Evolutionary conservation across 1,140 invertebrate species (phyloP).

Genomic region (Arion vulgaris): DNA sequence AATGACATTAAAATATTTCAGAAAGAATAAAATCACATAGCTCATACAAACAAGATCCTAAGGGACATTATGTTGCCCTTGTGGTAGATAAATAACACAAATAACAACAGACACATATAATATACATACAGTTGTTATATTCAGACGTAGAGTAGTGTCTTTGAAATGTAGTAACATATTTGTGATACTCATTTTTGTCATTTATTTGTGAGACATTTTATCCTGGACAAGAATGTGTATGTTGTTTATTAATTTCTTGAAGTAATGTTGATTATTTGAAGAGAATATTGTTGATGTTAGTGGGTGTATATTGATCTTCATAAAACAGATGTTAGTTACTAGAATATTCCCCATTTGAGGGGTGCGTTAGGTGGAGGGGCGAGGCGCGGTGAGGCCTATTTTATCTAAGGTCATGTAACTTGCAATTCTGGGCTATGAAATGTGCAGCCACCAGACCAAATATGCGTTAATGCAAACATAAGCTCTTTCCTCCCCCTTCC

Average conservation of each 20-base stretch:
- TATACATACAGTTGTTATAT: no score
- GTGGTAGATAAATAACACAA: no score
- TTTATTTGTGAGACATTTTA: neutral
- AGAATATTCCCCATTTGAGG: neutral
- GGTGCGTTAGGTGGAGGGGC: neutral
- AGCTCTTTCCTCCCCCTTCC: slow-evolving; percentile 12
- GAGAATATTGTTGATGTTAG: neutral
- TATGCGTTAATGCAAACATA: slow-evolving; percentile 16
- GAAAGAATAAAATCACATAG: no score
- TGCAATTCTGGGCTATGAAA: neutral
- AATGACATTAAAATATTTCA: neutral
- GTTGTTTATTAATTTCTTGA: neutral
- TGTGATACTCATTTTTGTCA: neutral
- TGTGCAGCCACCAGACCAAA: slow-evolving; percentile 10
- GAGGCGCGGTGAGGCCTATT: neutral
- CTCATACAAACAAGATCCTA: neutral
- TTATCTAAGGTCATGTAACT: slow-evolving; percentile 26
- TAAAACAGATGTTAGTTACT: slow-evolving; percentile 30
- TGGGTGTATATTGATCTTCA: neutral
- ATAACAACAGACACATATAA: no score
- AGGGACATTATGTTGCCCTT: neutral
- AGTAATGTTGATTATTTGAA: neutral
- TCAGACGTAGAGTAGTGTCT: no score
- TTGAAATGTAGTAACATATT: no score
- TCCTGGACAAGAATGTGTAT: neutral